Evolutionary conservation across 2,888 invertebrate species (phyloP).

Genomic region (Leucophora obtusa): DNA sequence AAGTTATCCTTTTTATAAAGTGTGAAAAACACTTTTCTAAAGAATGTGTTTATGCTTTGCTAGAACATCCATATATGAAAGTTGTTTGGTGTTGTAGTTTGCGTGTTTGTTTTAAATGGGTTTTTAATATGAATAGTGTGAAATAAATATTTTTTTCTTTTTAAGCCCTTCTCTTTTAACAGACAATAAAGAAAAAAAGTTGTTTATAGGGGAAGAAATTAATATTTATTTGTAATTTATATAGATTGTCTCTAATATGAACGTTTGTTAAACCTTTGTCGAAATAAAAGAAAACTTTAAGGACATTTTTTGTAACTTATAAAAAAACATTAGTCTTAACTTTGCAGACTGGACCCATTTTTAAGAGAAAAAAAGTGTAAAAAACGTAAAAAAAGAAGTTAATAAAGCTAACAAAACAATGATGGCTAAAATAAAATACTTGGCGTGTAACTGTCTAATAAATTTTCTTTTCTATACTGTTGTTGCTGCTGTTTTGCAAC

Average conservation of each 20-base stretch:
- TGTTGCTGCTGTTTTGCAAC: not conserved
- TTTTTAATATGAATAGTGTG: slow-evolving; percentile 74
- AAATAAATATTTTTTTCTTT: slow-evolving; percentile 63
- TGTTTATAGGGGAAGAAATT: slow-evolving; percentile 40
- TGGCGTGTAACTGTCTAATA: slow-evolving; percentile 76
- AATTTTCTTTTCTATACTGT: slow-evolving; percentile 68
- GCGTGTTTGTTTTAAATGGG: slow-evolving; percentile 72
- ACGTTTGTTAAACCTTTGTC: slow-evolving; percentile 49
- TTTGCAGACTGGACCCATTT: slow-evolving; percentile 57
- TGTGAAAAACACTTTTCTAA: slow-evolving; percentile 52
- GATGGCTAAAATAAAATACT: slow-evolving; percentile 73
- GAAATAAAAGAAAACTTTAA: slow-evolving; percentile 16
- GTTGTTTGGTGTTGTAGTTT: slow-evolving; percentile 48
- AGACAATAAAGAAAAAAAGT: slow-evolving; percentile 10
- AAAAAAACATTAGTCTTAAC: slow-evolving; percentile 57
- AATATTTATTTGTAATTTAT: slow-evolving; percentile 57
- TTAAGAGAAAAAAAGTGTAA: slow-evolving; percentile 45
- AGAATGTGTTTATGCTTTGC: slow-evolving; percentile 9
- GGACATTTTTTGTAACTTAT: slow-evolving; percentile 39
- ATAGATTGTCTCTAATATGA: slow-evolving; percentile 23
- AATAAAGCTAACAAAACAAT: slow-evolving; percentile 53
- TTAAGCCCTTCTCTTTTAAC: slow-evolving; percentile 30
- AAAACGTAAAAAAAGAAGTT: slow-evolving; percentile 48
- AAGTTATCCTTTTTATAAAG: slow-evolving; percentile 49
- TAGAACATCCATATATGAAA: slow-evolving; percentile 12